Evolutionary conservation across 1,140 invertebrate species (phyloP).

Genomic region (Orius insidiosus): DNA sequence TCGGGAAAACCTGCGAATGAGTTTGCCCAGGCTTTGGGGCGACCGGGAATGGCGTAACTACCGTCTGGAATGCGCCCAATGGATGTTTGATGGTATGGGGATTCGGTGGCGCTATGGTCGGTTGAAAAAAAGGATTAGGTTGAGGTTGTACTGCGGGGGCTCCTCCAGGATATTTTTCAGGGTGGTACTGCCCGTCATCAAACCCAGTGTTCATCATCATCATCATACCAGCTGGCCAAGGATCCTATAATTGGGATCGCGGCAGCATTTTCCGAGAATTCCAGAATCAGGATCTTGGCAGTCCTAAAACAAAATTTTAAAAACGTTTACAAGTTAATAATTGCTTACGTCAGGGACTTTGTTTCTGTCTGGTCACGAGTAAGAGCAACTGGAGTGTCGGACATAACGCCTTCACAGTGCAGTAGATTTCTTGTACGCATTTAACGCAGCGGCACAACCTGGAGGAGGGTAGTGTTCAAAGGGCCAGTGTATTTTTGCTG

Average conservation of each 20-base stretch:
- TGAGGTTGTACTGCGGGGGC: constrained; percentile 16
- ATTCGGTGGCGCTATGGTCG: constrained; percentile 7
- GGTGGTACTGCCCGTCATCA: constrained; percentile 29
- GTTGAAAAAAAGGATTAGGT: background rate
- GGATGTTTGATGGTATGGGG: constrained; percentile 16
- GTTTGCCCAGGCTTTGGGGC: constrained; percentile 11
- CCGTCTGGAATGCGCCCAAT: constrained; percentile 13
- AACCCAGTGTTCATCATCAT: constrained; percentile 23
- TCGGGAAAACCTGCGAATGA: constrained; percentile 13
- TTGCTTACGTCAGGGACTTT: constrained; percentile 67
- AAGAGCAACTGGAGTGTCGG: constrained; percentile 41
- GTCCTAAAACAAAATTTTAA: constrained; percentile 32
- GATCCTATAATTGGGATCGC: constrained; percentile 72
- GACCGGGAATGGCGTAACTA: constrained; percentile 15
- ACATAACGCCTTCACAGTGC: constrained; percentile 57
- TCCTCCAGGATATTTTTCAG: constrained; percentile 21
- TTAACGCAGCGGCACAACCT: constrained; percentile 67
- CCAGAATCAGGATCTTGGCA: constrained; percentile 51
- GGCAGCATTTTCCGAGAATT: constrained; percentile 59
- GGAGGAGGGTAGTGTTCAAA: constrained; percentile 29
- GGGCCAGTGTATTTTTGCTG: constrained; percentile 20
- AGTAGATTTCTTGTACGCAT: constrained; percentile 61
- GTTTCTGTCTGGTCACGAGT: constrained; percentile 42
- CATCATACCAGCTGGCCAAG: constrained; percentile 61
- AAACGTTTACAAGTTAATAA: too few species aligned